Evolutionary conservation across 2,888 invertebrate genomes (phyloP), one percentile per base, ranked within the genome.

Genomic region (Eupithecia subfuscata): DNA sequence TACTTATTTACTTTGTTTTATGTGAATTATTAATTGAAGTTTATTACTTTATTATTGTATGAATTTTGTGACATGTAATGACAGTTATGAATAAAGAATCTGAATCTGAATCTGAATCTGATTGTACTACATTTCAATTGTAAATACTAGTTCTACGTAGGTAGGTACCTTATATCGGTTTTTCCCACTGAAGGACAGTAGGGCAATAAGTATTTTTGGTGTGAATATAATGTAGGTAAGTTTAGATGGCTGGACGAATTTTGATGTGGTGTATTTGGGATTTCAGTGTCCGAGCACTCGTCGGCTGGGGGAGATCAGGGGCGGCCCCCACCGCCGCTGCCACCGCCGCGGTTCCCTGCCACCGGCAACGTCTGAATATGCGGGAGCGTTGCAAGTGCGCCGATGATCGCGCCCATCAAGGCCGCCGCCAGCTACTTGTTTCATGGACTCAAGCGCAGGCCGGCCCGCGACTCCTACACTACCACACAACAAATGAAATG

Each of bases 271-370:
- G 12, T 67, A 12, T 40, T 67, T 67, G 22, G 67, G 52, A 37
- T 73, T 94, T 96, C 97, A 96, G 98, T 97, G 93, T 98, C 97
- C 93, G 98, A 98, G 95, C 97, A 96, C 95, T 98, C 97, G 95
- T 97, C 97, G 95, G 95, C 95, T 92, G 95, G 95, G 92, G 97
- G 96, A 92, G 96, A 96, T 92, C 96, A 94, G 88, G 92, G 95
- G 88, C 96, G 97, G 91, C 97, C 97, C 91, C 97, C 97, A 91
- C 97, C 97, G 84, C 97, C 97, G 90, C 96, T 97, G 94, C 97
- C 97, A 84, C 97, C 97, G 84, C 97, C 97, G 90, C 96, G 97
- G 89, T 97, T 97, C 95, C 97, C 97, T 89, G 96, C 96, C 95
- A 96, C 96, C 84, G 94, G 95, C 92, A 93, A 94, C 95, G 97